These are phyloP conservation scores for Echiichthys vipera DNA, from an alignment of 2,797 vertebrate species.

Conservation along the genomic window DNA sequence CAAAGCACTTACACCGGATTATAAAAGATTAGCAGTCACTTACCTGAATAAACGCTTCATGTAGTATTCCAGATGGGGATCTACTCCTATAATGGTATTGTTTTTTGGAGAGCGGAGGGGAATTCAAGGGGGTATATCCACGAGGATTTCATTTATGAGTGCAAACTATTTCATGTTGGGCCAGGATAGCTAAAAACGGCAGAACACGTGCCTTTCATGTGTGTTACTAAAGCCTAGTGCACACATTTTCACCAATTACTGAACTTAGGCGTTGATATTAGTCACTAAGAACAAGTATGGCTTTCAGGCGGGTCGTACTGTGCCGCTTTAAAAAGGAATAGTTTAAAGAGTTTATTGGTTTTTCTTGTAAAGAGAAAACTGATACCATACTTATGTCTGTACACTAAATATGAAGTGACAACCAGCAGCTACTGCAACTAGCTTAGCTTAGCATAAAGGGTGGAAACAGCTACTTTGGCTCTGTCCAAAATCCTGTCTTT, in stretches of 20 bases:
- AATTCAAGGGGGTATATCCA: too few relatives aligned
- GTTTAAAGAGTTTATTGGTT: neutral
- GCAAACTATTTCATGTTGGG: constrained; percentile 17
- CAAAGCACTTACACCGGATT: constrained; percentile 74
- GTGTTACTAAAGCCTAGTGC: constrained; percentile 37
- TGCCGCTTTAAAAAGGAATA: neutral
- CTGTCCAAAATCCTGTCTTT: too few relatives aligned
- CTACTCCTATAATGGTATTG: constrained; percentile 39
- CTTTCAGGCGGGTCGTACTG: neutral
- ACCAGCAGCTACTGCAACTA: too few relatives aligned
- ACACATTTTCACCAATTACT: constrained; percentile 8
- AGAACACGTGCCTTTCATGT: constrained; percentile 73
- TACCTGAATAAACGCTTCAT: constrained; percentile 70
- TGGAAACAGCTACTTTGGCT: neutral
- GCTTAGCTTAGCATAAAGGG: neutral
- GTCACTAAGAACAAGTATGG: constrained; percentile 6
- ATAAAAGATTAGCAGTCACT: constrained; percentile 76
- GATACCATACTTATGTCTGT: neutral
- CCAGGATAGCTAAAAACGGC: constrained; percentile 38
- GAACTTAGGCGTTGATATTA: neutral
- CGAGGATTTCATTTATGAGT: too few relatives aligned
- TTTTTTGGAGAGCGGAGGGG: neutral
- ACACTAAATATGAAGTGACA: too few relatives aligned
- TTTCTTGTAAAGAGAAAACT: too few relatives aligned
- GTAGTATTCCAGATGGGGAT: constrained; percentile 54